These are phyloP conservation scores for Myrmecobius fasciatus DNA, from an alignment of 2,113 vertebrate species.

Conservation along the genomic window DNA sequence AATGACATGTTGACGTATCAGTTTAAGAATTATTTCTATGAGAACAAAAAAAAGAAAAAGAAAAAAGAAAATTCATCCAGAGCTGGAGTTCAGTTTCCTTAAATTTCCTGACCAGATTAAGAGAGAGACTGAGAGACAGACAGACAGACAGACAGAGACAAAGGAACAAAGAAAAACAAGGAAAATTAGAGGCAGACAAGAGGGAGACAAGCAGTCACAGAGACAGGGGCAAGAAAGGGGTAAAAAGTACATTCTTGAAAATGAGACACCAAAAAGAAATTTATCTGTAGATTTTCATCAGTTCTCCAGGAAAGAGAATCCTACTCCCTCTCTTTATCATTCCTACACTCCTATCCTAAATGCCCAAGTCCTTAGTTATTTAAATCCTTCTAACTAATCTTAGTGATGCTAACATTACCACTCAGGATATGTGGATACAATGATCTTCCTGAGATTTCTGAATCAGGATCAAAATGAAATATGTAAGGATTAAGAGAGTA, in stretches of 20 bases:
- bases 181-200: too few relatives aligned
- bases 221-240: neutral
- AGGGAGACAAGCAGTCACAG: neutral
- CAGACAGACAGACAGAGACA: neutral
- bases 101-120: neutral
- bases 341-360: neutral
- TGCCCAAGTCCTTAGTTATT: neutral
- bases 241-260: neutral
- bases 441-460: neutral
- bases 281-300: neutral
- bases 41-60: neutral
- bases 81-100: conserved; percentile 33
- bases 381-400: conserved; percentile 11
- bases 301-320: neutral
- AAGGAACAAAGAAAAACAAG: neutral
- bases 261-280: neutral
- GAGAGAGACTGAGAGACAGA: neutral
- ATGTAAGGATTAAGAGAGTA: neutral
- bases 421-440: neutral
- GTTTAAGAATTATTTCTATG: neutral
- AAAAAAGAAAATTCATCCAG: conserved; percentile 7
- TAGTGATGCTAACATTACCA: neutral
- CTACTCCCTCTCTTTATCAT: neutral
- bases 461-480: neutral
- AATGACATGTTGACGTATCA: neutral